A percentile compares a stretch with the other conserved stretches of the same genome.
These are phyloP conservation scores for Myanophis thanlyinensis DNA, from an alignment of 2,113 vertebrate genomes.

Conservation along the genomic window DNA sequence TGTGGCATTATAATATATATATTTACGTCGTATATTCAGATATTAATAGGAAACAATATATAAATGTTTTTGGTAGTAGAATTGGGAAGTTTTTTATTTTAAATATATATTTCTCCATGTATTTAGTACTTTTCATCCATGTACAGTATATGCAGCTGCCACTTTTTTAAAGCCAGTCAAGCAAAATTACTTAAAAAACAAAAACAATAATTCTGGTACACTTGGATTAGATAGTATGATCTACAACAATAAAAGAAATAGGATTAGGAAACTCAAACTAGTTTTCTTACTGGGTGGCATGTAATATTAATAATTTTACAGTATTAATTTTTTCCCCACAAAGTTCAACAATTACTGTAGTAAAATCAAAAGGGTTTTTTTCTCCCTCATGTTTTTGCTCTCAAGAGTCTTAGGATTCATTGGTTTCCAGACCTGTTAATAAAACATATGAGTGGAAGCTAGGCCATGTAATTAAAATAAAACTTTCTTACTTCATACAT, in stretches of 20 bases:
- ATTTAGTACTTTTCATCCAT: not conserved
- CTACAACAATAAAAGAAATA: not conserved
- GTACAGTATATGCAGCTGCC: not conserved
- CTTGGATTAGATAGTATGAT: not conserved
- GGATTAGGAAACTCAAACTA: not conserved
- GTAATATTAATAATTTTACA: not conserved
- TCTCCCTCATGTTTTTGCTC: not conserved
- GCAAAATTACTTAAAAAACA: not conserved
- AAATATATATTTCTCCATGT: not conserved
- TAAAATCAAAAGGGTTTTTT: not conserved
- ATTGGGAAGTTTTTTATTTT: not conserved
- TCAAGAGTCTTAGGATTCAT: not conserved
- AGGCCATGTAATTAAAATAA: not conserved
- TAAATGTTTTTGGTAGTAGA: not conserved
- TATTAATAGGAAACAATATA: not conserved
- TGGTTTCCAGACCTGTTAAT: not conserved
- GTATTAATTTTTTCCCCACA: not conserved
- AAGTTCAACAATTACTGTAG: not conserved
- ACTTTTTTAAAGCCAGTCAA: not conserved
- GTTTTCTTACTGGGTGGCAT: not conserved
- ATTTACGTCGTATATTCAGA: not conserved
- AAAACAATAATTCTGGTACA: not conserved
- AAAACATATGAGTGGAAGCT: not conserved
- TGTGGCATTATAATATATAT: too few relatives aligned
- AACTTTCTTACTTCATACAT: fast-evolving